Evolutionary conservation across 2,888 invertebrate genomes (phyloP).

Genomic region (Heteromyza rotundicornis): DNA sequence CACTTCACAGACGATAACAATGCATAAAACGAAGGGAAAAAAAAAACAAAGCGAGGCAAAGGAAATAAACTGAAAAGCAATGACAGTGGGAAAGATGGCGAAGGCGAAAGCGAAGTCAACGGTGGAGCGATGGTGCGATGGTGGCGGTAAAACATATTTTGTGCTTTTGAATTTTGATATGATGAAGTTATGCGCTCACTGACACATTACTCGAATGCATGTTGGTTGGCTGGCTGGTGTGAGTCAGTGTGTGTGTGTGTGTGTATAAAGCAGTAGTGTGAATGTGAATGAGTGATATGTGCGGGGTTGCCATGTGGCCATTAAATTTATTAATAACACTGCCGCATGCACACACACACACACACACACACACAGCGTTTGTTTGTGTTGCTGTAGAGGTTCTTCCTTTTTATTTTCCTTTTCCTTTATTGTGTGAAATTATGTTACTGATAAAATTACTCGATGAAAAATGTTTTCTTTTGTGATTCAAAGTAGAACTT

Average conservation of each 20-base stretch:
- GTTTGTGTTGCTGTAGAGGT: neutral
- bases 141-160: conserved; percentile 4
- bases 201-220: conserved; percentile 6
- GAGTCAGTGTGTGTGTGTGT: conserved; percentile 12
- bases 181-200: conserved; percentile 15
- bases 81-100: too few species aligned
- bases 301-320: conserved; percentile 44
- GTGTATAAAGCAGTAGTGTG: neutral
- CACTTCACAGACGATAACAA: neutral
- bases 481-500: too few species aligned
- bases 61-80: neutral
- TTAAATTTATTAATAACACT: conserved; percentile 48
- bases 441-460: neutral
- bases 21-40: neutral
- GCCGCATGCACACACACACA: conserved; percentile 31
- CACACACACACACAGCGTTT: conserved; percentile 19
- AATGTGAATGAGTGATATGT: neutral
- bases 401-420: neutral
- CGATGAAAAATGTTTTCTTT: neutral
- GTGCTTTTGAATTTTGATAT: conserved; percentile 24
- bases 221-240: conserved; percentile 6
- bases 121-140: too few species aligned
- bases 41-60: neutral
- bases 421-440: neutral
- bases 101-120: neutral